These are phyloP conservation scores for Drosophila prostipennis DNA, from an alignment of 2,888 invertebrate genomes.

Conservation along the genomic window DNA sequence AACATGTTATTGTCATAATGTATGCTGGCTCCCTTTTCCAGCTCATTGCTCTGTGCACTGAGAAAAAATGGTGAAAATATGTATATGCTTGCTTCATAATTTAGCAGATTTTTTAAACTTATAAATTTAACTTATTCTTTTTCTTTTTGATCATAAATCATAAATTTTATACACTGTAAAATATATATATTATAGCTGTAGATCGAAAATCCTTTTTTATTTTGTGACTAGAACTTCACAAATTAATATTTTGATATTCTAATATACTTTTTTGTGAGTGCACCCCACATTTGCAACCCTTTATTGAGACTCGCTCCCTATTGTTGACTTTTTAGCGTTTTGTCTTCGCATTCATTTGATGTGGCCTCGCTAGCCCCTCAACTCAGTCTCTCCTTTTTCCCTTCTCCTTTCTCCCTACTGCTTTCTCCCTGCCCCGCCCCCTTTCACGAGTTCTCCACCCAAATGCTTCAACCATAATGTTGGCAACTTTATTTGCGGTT, in stretches of 20 bases:
- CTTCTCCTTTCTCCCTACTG: neutral
- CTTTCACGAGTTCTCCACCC: neutral
- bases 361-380: constrained; percentile 32
- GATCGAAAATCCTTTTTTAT: no score
- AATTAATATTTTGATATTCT: neutral
- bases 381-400: neutral
- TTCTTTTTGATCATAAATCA: no score
- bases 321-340: constrained; percentile 75
- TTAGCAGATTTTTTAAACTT: no score
- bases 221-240: no score
- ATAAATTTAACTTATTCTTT: no score
- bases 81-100: no score
- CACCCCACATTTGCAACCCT: constrained; percentile 15
- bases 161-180: no score
- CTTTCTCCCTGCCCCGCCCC: neutral
- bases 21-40: constrained; percentile 33
- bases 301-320: constrained; percentile 16
- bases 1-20: constrained; percentile 78
- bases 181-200: no score
- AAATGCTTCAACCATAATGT: constrained; percentile 61
- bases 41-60: constrained; percentile 17
- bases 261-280: neutral
- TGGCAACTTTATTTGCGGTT: constrained; percentile 77
- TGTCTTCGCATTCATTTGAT: constrained; percentile 64
- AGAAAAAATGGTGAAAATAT: neutral